Percentiles rank a stretch among this genome's conserved stretches.
These are phyloP conservation scores for Mus minutoides DNA, from an alignment of 2,797 vertebrate species.

Conservation along the genomic window DNA sequence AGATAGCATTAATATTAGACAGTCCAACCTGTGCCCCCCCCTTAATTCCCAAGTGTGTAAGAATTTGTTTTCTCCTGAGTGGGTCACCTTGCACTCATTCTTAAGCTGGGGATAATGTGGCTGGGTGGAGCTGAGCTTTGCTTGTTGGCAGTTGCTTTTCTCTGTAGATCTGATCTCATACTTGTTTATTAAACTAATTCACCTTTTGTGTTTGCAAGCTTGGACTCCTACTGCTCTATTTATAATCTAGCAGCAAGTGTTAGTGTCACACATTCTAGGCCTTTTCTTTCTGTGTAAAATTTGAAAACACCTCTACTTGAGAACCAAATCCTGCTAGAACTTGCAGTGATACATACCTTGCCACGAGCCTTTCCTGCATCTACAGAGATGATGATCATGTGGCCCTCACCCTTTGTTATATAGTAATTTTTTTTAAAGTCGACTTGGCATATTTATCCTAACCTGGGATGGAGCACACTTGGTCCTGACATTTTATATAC, in stretches of 20 bases:
- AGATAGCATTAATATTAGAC: neutral
- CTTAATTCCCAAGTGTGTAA: neutral
- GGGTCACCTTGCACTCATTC: neutral
- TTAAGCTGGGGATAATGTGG: neutral
- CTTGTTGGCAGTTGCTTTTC: neutral
- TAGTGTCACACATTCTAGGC: neutral
- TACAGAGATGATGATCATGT: neutral
- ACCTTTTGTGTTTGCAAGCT: neutral
- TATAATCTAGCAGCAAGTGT: neutral
- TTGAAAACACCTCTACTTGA: neutral
- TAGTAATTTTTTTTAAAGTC: neutral
- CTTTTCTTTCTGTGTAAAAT: neutral
- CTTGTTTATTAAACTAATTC: neutral
- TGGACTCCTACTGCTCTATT: neutral
- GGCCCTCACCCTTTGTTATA: neutral
- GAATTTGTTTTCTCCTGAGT: neutral
- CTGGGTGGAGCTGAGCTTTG: neutral
- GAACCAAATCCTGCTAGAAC: neutral
- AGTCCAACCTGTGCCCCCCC: neutral
- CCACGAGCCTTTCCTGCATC: neutral
- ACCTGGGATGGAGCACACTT: neutral
- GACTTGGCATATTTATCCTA: neutral
- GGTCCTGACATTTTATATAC: neutral
- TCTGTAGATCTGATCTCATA: neutral
- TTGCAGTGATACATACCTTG: neutral